Conservation (phyloP, 2,113 vertebrate genomes). For the Silurus glanis region DNA sequence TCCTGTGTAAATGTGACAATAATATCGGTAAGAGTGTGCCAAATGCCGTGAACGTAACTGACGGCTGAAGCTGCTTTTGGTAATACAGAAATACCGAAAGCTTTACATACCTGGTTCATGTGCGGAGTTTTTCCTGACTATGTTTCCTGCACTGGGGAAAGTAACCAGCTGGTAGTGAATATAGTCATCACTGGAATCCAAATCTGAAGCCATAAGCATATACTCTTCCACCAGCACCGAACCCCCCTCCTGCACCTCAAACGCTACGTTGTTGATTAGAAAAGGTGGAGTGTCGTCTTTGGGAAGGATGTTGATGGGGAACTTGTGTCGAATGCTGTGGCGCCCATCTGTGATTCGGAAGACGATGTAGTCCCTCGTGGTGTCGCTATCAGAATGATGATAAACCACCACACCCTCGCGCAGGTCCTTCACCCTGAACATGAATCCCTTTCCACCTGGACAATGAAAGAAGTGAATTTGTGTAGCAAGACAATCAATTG, state of each 20-base stretch:
- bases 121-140: conserved; percentile 62
- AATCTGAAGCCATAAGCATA: conserved; percentile 65
- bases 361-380: conserved; percentile 68
- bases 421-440: conserved; percentile 74
- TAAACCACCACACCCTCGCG: conserved; percentile 68
- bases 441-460: conserved; percentile 77
- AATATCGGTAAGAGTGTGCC: too few species aligned
- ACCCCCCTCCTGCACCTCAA: conserved; percentile 69
- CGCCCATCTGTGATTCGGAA: conserved; percentile 74
- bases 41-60: too few species aligned
- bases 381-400: conserved; percentile 74
- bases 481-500: not conserved
- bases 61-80: not conserved
- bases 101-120: conserved; percentile 59
- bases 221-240: conserved; percentile 58
- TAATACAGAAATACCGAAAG: not conserved
- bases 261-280: conserved; percentile 68
- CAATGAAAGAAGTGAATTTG: not conserved
- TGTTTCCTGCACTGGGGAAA: conserved; percentile 50
- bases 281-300: conserved; percentile 73
- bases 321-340: conserved; percentile 70
- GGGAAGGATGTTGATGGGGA: conserved; percentile 69
- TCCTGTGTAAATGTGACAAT: too few species aligned
- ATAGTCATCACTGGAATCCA: conserved; percentile 73
- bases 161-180: conserved; percentile 63